A percentile compares a stretch with the other conserved stretches of the same genome.
Conservation (phyloP, 2,888 invertebrate genomes). For the Atethmia centrago region DNA sequence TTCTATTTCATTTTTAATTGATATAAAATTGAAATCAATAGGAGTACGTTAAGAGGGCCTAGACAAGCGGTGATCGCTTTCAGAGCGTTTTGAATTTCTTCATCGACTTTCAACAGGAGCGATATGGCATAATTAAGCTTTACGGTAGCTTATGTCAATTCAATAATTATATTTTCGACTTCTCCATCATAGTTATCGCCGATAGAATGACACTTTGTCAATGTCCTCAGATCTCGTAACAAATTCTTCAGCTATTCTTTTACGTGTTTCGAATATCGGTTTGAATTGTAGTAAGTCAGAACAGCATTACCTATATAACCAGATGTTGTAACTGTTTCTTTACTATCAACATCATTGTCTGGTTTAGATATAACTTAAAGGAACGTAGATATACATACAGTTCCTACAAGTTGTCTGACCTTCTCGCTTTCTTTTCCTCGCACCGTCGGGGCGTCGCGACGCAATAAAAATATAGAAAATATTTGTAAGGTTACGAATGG, state of each 20-base stretch:
- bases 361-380: neutral
- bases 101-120: neutral
- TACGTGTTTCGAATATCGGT: too few relatives aligned
- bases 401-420: slow-evolving; percentile 30
- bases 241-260: neutral
- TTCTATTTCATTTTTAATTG: neutral
- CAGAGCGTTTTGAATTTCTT: neutral
- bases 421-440: slow-evolving; percentile 26
- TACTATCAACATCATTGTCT: too few relatives aligned
- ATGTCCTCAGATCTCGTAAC: neutral
- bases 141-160: neutral
- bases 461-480: slow-evolving; percentile 37
- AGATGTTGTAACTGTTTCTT: neutral
- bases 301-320: too few relatives aligned
- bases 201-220: neutral
- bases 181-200: too few relatives aligned
- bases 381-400: neutral
- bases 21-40: neutral
- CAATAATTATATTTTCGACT: too few relatives aligned
- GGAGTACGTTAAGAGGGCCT: neutral
- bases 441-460: slow-evolving; percentile 29
- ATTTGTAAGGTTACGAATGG: slow-evolving; percentile 40
- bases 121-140: neutral
- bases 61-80: neutral
- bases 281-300: neutral